A percentile compares a stretch with the other conserved stretches of the same genome.
Evolutionary conservation across 2,888 invertebrate species (phyloP).

Genomic region (Micoletzkya japonica): DNA sequence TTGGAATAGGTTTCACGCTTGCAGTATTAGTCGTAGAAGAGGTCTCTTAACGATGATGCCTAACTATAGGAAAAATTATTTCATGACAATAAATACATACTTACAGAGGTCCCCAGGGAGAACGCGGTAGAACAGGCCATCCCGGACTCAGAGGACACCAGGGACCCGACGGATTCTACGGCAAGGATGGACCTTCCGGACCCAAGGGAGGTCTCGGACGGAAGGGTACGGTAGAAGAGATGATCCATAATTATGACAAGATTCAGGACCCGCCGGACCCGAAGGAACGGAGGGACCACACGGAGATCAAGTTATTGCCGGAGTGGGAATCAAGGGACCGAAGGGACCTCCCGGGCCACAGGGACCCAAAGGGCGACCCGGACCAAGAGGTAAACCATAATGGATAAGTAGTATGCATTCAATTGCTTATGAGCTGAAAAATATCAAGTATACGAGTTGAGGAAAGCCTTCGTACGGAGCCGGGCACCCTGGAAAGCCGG

Average conservation of each 20-base stretch:
- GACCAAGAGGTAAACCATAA: conserved; percentile 41
- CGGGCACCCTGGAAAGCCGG: conserved; percentile 51
- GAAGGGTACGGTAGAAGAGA: conserved; percentile 35
- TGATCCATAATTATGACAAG: not conserved
- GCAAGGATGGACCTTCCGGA: conserved; percentile 52
- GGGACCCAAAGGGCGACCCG: conserved; percentile 53
- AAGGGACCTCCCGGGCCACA: conserved; percentile 58
- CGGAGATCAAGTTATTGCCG: conserved; percentile 53
- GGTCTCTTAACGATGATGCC: not conserved
- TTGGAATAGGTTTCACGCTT: not conserved
- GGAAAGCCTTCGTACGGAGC: conserved; percentile 25
- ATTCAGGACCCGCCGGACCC: conserved; percentile 43
- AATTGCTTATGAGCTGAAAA: not conserved
- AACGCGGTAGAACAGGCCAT: conserved; percentile 55
- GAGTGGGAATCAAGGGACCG: conserved; percentile 57
- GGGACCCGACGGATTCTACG: conserved; percentile 54
- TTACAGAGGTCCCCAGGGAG: conserved; percentile 59
- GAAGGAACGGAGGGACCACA: conserved; percentile 43
- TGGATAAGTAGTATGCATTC: too few relatives aligned
- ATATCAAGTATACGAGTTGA: not conserved
- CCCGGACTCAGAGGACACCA: conserved; percentile 46
- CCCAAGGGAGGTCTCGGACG: conserved; percentile 45
- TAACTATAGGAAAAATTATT: not conserved
- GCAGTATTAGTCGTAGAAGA: not conserved
- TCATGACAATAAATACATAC: not conserved